Conservation (phyloP, 2,888 invertebrate species). For the Erpobdella octoculata region DNA sequence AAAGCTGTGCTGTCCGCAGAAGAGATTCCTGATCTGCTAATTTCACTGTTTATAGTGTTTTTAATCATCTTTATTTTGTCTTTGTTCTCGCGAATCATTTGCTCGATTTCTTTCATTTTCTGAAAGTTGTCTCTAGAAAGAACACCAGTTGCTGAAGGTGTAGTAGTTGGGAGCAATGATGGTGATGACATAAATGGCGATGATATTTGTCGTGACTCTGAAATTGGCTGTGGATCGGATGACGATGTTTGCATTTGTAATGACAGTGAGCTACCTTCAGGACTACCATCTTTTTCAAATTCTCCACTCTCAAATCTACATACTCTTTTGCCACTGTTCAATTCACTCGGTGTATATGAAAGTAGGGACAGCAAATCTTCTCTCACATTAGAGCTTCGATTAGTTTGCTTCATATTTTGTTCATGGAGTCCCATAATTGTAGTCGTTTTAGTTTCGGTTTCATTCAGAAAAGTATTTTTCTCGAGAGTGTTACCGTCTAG, state of each 20-base stretch:
- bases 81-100: constrained; percentile 20
- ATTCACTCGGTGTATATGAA: not conserved
- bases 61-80: constrained; percentile 18
- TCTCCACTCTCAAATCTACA: not conserved
- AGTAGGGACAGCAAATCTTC: not conserved
- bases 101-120: constrained; percentile 13
- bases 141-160: not conserved
- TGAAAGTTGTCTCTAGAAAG: constrained; percentile 8
- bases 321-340: not conserved
- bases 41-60: constrained; percentile 9
- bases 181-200: too few relatives aligned
- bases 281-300: not conserved
- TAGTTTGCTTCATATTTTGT: too few relatives aligned
- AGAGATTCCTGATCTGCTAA: not conserved
- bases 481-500: not conserved
- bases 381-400: too few relatives aligned
- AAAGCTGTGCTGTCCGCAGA: not conserved
- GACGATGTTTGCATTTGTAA: too few relatives aligned
- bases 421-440: too few relatives aligned
- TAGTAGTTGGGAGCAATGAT: not conserved
- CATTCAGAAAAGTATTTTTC: not conserved
- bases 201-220: too few relatives aligned
- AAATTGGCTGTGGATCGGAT: too few relatives aligned
- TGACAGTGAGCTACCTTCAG: not conserved
- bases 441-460: not conserved